Evolutionary conservation across 37 sponge, comb jelly and placozoan genomes (phyloP).

Genomic region (Amphimedon queenslandica): DNA sequence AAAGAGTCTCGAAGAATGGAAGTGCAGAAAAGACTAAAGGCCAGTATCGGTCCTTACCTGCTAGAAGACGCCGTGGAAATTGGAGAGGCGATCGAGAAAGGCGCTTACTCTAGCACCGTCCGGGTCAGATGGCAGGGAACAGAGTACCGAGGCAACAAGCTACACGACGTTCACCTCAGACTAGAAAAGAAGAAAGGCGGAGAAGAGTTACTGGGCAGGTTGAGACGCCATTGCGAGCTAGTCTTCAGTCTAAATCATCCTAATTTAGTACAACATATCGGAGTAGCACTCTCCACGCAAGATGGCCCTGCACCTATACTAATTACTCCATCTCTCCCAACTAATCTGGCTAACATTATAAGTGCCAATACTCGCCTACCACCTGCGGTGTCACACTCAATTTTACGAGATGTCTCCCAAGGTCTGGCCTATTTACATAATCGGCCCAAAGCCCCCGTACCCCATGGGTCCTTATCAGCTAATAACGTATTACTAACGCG

Average conservation of each 20-base stretch:
- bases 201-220: neutral
- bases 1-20: neutral
- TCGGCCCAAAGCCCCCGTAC: neutral
- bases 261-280: neutral
- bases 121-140: neutral
- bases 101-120: neutral
- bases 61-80: neutral
- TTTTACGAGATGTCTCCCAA: slow-evolving; percentile 2
- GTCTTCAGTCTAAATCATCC: neutral
- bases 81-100: neutral
- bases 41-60: neutral
- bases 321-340: neutral
- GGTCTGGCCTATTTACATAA: neutral
- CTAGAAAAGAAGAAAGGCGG: neutral
- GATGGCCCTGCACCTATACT: neutral
- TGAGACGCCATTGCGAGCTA: neutral
- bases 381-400: neutral
- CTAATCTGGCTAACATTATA: neutral
- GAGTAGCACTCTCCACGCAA: neutral
- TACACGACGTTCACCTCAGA: neutral
- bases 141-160: neutral
- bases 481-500: neutral
- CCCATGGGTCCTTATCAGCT: neutral
- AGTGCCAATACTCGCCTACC: neutral
- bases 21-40: neutral